Conservation (phyloP, 2,797 vertebrate species). For the Cercopithecus neglectus region DNA sequence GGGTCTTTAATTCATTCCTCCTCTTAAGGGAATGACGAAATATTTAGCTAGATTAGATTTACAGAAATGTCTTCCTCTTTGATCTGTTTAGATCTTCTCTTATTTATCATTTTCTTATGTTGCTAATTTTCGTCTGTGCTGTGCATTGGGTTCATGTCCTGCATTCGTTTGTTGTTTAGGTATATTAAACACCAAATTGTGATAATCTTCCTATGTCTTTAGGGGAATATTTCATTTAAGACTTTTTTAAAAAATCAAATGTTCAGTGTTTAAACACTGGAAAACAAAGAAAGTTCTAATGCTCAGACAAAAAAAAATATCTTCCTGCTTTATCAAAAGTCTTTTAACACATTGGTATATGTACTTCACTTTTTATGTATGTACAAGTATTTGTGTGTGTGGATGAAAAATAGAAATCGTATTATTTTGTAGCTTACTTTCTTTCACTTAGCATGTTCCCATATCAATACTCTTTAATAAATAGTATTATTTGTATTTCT, state of each 20-base stretch:
- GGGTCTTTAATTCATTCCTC: neutral
- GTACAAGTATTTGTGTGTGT: neutral
- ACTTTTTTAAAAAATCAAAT: neutral
- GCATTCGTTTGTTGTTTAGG: neutral
- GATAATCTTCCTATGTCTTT: neutral
- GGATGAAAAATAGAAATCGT: neutral
- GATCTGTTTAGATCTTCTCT: neutral
- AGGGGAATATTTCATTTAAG: conserved; percentile 8
- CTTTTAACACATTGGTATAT: neutral
- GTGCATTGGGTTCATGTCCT: neutral
- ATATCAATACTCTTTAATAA: neutral
- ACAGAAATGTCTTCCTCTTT: neutral
- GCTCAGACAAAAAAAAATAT: neutral
- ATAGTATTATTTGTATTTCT: neutral
- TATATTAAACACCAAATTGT: neutral
- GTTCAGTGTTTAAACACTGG: neutral
- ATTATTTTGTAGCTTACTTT: neutral
- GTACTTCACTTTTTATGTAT: neutral
- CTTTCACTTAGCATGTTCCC: neutral
- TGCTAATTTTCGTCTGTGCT: neutral
- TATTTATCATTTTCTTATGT: neutral
- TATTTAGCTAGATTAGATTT: neutral
- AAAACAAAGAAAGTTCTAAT: neutral
- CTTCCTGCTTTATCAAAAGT: neutral
- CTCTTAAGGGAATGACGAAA: neutral